Conservation (phyloP, 1,140 invertebrate genomes). For the Drosophila neocordata region DNA sequence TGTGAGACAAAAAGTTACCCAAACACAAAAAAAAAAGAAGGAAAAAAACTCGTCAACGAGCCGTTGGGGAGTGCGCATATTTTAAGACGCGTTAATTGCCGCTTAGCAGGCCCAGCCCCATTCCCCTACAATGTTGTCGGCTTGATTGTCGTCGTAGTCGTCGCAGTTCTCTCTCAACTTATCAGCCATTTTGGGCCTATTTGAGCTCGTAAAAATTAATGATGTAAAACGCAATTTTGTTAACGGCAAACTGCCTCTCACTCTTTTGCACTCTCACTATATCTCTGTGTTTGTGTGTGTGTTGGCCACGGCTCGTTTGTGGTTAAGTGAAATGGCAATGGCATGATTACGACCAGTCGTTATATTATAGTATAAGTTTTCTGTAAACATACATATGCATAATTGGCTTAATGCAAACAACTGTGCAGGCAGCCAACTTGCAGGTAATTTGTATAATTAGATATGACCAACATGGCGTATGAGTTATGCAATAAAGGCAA, state of each 20-base stretch:
- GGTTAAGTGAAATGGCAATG: conserved; percentile 79
- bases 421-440: conserved; percentile 35
- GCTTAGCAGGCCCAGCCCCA: conserved; percentile 53
- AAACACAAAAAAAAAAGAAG: conserved; percentile 10
- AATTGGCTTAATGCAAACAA: conserved; percentile 71
- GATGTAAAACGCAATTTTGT: conserved; percentile 81
- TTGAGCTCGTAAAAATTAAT: conserved; percentile 78
- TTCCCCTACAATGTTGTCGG: not conserved
- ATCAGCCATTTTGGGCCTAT: conserved; percentile 78
- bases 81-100: conserved; percentile 72
- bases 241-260: conserved; percentile 68
- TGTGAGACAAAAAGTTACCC: conserved; percentile 43
- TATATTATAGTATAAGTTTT: conserved; percentile 33
- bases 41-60: not conserved
- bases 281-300: conserved; percentile 29
- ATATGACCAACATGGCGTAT: conserved; percentile 68
- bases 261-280: not conserved
- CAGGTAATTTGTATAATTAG: conserved; percentile 72
- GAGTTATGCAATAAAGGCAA: conserved; percentile 51
- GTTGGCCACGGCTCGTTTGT: conserved; percentile 74
- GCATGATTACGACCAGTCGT: conserved; percentile 58
- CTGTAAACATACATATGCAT: conserved; percentile 35
- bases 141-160: conserved; percentile 10
- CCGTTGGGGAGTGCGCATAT: conserved; percentile 15
- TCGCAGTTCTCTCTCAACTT: conserved; percentile 42